phyloP scores from a whole-genome alignment of 2,797 vertebrate species.

The Typhlichthys eigenmanni region DNA sequence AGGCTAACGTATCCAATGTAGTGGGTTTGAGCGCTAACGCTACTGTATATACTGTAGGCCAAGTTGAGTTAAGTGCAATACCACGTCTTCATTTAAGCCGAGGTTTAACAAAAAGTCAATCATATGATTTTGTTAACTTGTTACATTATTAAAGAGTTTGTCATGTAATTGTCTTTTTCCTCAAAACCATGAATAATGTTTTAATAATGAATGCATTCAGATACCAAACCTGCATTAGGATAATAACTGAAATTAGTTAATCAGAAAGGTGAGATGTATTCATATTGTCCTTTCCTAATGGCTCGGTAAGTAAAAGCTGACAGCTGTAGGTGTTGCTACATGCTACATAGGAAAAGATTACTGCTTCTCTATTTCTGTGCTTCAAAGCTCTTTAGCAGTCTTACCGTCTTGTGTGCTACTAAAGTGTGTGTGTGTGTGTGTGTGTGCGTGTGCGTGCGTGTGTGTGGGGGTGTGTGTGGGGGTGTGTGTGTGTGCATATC shows the following conservation, averaged over 20 bases:
- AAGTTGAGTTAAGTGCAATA: neutral
- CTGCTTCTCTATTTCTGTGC: constrained; percentile 76
- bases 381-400: constrained; percentile 77
- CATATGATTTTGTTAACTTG: too few species aligned
- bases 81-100: too few species aligned
- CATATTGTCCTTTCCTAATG: constrained; percentile 6
- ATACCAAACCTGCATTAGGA: neutral
- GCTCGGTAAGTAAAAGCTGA: constrained; percentile 37
- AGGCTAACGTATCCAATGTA: neutral
- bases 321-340: constrained; percentile 59
- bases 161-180: neutral
- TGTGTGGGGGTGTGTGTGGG: neutral
- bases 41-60: neutral
- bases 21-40: neutral
- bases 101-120: too few species aligned
- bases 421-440: constrained; percentile 38
- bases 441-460: constrained; percentile 5
- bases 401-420: constrained; percentile 55
- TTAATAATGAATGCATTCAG: neutral
- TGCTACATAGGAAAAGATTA: constrained; percentile 69
- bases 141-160: too few species aligned
- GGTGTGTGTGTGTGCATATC: too few species aligned
- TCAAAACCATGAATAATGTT: neutral
- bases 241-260: neutral
- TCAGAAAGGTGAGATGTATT: neutral